These are phyloP conservation scores for Cephus pygmeus DNA, from an alignment of 2,888 invertebrate species.

Conservation along the genomic window DNA sequence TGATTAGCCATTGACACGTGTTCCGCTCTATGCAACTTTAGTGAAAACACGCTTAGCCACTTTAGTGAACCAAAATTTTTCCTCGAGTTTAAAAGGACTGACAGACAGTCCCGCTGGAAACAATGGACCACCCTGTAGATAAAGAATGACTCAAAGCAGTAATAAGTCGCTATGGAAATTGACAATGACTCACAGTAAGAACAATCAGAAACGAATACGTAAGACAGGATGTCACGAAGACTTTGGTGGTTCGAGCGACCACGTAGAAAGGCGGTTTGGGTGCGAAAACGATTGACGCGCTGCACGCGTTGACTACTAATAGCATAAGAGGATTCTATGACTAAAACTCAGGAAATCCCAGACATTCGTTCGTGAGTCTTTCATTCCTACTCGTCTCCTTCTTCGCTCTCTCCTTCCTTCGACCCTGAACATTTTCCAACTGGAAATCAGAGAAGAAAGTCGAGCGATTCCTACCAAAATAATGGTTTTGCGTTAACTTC, in stretches of 20 bases:
- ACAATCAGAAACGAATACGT: conserved; percentile 24
- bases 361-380: not conserved
- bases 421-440: not conserved
- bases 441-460: not conserved
- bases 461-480: not conserved
- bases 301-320: not conserved
- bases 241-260: conserved; percentile 38
- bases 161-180: not conserved
- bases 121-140: conserved; percentile 3
- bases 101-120: not conserved
- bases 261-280: conserved; percentile 33
- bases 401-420: not conserved
- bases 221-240: conserved; percentile 52
- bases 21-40: not conserved
- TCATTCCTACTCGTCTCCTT: not conserved
- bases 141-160: not conserved
- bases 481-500: not conserved
- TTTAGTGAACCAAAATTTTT: not conserved
- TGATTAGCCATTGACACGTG: not conserved
- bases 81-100: too few relatives aligned
- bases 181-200: not conserved
- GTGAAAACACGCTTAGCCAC: not conserved
- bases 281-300: not conserved
- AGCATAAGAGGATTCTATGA: not conserved
- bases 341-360: too few relatives aligned